phyloP scores from a whole-genome alignment of 2,888 invertebrate species.

The Spilosoma lubricipeda region DNA sequence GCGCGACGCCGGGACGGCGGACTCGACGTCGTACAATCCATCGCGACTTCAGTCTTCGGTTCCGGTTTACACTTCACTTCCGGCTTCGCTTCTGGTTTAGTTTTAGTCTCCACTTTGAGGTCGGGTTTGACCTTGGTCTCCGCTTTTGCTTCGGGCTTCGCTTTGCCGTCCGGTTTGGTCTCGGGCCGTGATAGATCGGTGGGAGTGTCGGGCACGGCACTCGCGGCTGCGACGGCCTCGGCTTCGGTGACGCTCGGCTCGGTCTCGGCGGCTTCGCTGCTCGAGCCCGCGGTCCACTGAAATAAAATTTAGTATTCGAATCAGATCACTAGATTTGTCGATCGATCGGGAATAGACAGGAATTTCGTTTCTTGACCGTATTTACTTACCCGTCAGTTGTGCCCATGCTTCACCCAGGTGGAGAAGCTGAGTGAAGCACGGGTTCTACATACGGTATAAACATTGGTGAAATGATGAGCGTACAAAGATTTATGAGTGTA shows the following conservation, averaged over 20 bases:
- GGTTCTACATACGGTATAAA: too few relatives aligned
- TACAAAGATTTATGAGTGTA: too few relatives aligned
- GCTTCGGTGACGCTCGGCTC: constrained; percentile 41
- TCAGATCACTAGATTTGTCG: not conserved
- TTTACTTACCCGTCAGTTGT: too few relatives aligned
- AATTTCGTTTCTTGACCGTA: too few relatives aligned
- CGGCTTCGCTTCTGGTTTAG: constrained; percentile 52
- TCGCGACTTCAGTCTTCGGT: constrained; percentile 54
- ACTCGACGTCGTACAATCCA: constrained; percentile 51
- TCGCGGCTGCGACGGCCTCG: constrained; percentile 38
- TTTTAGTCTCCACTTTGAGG: constrained; percentile 50
- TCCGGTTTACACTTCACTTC: constrained; percentile 51
- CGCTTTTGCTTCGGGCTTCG: constrained; percentile 45
- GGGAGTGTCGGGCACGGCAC: constrained; percentile 37
- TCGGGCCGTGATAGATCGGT: constrained; percentile 48
- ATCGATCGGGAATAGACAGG: not conserved
- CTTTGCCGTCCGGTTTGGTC: constrained; percentile 42
- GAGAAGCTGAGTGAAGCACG: too few relatives aligned
- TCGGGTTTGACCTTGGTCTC: constrained; percentile 49
- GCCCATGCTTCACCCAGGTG: too few relatives aligned
- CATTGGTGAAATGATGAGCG: too few relatives aligned
- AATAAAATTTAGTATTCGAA: not conserved
- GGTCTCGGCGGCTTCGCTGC: constrained; percentile 56
- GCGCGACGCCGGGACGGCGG: constrained; percentile 76
- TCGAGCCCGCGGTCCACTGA: constrained; percentile 73